Evolutionary conservation across 2,113 vertebrate genomes (phyloP).

Genomic region (Rhabdornis inornatus): DNA sequence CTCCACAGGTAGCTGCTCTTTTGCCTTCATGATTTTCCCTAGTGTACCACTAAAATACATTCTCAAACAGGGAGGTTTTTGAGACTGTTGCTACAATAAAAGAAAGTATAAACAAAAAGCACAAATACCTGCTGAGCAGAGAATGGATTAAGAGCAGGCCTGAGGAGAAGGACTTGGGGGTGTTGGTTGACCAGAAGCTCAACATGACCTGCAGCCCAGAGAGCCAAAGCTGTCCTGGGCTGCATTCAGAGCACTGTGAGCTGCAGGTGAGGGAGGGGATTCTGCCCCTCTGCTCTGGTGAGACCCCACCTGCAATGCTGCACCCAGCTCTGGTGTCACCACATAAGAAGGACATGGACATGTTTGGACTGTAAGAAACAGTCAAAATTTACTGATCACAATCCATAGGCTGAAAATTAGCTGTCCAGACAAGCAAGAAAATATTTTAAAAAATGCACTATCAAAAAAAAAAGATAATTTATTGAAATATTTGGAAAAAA

Average conservation of each 20-base stretch:
- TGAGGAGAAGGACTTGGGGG: background rate
- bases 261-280: background rate
- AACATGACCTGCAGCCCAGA: background rate
- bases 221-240: background rate
- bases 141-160: background rate
- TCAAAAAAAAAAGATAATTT: background rate
- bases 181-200: background rate
- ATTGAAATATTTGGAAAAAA: background rate
- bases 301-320: background rate
- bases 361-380: background rate
- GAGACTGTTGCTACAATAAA: background rate
- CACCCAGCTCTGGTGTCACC: background rate
- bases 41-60: background rate
- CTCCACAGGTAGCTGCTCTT: conserved; percentile 27
- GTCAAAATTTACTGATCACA: background rate
- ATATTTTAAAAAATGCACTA: background rate
- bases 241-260: background rate
- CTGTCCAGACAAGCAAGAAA: background rate
- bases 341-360: background rate
- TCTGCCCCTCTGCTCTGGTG: background rate
- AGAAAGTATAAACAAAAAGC: background rate
- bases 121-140: background rate
- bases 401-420: background rate
- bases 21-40: background rate
- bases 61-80: background rate